These are phyloP conservation scores for Emydoidea blandingii DNA, from an alignment of 2,797 vertebrate genomes.

Conservation along the genomic window DNA sequence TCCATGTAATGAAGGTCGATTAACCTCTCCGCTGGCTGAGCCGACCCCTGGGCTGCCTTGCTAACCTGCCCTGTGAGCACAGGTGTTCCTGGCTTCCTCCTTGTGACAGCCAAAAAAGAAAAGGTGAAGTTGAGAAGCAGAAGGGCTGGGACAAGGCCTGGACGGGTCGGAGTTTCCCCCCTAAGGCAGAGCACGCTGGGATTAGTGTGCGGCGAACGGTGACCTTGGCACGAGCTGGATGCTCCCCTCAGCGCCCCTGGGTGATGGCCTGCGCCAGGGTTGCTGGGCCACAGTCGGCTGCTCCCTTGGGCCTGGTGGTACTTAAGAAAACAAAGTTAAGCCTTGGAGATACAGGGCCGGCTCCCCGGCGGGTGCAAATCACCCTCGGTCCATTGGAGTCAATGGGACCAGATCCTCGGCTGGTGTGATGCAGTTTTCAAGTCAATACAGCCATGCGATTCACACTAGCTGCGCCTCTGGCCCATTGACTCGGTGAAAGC, in stretches of 20 bases:
- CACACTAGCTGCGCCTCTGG: neutral
- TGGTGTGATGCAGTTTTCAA: neutral
- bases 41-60: neutral
- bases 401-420: neutral
- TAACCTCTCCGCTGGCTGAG: neutral
- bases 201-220: neutral
- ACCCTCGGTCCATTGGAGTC: neutral
- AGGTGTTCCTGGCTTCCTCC: neutral
- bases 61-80: neutral
- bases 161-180: neutral
- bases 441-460: neutral
- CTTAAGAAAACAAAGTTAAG: neutral
- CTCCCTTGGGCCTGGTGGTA: neutral
- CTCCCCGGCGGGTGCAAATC: neutral
- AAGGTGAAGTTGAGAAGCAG: neutral
- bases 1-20: neutral
- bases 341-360: neutral
- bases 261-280: neutral
- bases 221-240: neutral
- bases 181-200: neutral
- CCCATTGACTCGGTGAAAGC: no score
- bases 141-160: neutral
- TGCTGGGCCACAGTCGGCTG: no score
- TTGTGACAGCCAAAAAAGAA: neutral
- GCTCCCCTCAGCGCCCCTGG: neutral